These are phyloP conservation scores for Heterohyrax brucei DNA, from an alignment of 2,797 vertebrate genomes.

Conservation along the genomic window DNA sequence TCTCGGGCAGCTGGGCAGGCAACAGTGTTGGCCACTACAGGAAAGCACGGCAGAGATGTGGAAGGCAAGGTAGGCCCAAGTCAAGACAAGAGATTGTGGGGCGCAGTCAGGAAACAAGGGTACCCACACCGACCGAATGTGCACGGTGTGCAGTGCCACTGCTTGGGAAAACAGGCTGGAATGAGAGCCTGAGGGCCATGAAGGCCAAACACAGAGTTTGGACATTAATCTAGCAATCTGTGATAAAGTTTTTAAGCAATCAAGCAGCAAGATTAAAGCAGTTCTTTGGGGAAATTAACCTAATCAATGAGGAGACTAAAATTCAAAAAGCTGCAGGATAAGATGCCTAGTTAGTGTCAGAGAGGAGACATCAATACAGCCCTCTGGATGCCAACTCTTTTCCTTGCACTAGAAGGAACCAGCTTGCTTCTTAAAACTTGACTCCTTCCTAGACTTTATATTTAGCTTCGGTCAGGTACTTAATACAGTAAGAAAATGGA, in stretches of 20 bases:
- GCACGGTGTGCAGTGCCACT: no score
- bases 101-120: background rate
- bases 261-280: background rate
- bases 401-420: background rate
- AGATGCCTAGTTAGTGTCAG: background rate
- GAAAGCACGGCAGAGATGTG: background rate
- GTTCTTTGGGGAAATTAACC: conserved; percentile 33
- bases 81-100: background rate
- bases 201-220: background rate
- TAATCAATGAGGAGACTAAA: background rate
- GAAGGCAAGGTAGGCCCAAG: background rate
- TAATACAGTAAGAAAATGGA: background rate
- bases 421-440: conserved; percentile 34
- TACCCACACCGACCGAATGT: background rate
- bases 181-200: background rate
- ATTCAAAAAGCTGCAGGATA: background rate
- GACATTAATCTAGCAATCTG: conserved; percentile 19
- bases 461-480: background rate
- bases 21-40: rapidly evolving
- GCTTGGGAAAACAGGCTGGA: background rate
- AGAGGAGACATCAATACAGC: background rate
- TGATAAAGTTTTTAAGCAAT: background rate
- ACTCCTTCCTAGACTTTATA: background rate
- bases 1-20: background rate
- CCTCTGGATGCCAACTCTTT: background rate